Evolutionary conservation across 2,888 invertebrate genomes (phyloP).

Genomic region (Xestia ashworthii): DNA sequence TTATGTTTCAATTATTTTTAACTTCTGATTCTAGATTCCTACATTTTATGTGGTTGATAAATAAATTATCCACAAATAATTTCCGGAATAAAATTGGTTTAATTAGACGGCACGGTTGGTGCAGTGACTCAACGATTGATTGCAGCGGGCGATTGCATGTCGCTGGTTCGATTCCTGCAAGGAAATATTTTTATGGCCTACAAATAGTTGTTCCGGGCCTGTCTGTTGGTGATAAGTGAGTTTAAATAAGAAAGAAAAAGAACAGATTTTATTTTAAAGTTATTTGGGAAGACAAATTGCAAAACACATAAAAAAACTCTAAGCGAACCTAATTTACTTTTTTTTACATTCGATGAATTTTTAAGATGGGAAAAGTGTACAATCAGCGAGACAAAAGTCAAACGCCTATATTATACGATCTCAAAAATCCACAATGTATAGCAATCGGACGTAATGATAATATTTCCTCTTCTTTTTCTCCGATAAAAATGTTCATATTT

Average conservation of each 20-base stretch:
- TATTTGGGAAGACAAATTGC: background rate
- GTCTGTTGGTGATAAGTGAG: too few relatives aligned
- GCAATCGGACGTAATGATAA: background rate
- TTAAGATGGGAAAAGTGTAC: background rate
- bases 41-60: background rate
- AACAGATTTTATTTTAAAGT: too few relatives aligned
- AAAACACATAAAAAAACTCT: background rate
- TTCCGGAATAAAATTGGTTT: background rate
- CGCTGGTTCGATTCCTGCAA: too few relatives aligned
- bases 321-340: background rate
- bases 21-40: background rate
- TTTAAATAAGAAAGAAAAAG: too few relatives aligned
- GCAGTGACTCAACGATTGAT: too few relatives aligned
- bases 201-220: too few relatives aligned
- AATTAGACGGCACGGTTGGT: too few relatives aligned
- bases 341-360: background rate
- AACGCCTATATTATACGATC: background rate
- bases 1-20: background rate
- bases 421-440: background rate
- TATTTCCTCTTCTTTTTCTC: background rate
- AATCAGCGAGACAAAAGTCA: background rate
- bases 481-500: background rate
- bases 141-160: too few relatives aligned
- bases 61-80: background rate
- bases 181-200: too few relatives aligned